Conservation (phyloP, 2,888 invertebrate genomes). For the Panopea generosa region DNA sequence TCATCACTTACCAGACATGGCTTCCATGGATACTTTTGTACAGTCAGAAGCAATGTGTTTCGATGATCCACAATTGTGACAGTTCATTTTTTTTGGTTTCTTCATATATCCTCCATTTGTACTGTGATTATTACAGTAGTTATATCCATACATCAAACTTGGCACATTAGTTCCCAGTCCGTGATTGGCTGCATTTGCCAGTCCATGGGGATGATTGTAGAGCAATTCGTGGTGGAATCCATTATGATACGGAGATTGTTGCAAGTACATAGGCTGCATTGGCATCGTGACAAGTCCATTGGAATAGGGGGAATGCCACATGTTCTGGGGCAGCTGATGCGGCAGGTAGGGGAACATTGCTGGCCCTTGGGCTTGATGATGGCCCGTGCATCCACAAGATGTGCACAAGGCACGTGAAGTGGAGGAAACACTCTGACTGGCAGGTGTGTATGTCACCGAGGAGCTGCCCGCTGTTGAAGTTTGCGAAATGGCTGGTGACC, state of each 20-base stretch:
- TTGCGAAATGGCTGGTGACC: conserved; percentile 22
- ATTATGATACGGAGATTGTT: conserved; percentile 45
- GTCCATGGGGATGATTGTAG: conserved; percentile 22
- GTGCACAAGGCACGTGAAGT: conserved; percentile 53
- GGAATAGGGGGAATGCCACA: conserved; percentile 53
- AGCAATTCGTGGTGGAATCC: conserved; percentile 47
- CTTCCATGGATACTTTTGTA: conserved; percentile 96
- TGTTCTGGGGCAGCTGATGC: conserved; percentile 65
- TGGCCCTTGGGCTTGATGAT: conserved; percentile 17
- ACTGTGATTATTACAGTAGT: conserved; percentile 21
- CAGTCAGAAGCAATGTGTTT: conserved; percentile 95
- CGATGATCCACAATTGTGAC: conserved; percentile 96
- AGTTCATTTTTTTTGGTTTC: conserved; percentile 85
- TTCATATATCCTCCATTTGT: conserved; percentile 29
- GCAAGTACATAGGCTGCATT: conserved; percentile 49
- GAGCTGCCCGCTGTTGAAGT: conserved; percentile 33
- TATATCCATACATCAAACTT: conserved; percentile 50
- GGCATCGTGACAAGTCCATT: conserved; percentile 61
- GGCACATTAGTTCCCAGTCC: conserved; percentile 34
- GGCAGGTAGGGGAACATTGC: conserved; percentile 36
- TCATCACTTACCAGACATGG: conserved; percentile 90
- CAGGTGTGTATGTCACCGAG: conserved; percentile 30
- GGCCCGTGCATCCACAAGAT: conserved; percentile 70
- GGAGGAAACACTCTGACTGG: conserved; percentile 28
- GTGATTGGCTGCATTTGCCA: conserved; percentile 28